Conservation (phyloP, 2,888 invertebrate species). For the Epinotia brunnichana region DNA sequence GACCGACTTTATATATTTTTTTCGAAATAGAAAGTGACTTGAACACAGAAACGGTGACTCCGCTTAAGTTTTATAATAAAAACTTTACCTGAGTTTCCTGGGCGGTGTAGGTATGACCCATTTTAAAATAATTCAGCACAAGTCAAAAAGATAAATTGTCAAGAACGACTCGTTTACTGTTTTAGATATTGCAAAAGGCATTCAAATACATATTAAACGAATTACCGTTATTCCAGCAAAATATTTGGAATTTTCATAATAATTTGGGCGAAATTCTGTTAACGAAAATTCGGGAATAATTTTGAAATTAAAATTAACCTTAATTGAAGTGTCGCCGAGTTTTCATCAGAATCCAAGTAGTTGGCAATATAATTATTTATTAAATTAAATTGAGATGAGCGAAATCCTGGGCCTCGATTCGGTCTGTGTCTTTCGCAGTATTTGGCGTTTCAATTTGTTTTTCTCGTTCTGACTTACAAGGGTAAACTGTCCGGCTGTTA, state of each 20-base stretch:
- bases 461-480: too few relatives aligned
- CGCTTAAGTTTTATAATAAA: too few relatives aligned
- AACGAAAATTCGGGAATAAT: constrained; percentile 19
- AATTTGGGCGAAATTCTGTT: constrained; percentile 11
- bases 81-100: too few relatives aligned
- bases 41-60: too few relatives aligned
- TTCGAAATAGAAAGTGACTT: too few relatives aligned
- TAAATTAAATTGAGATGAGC: not conserved
- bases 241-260: constrained; percentile 9
- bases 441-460: not conserved
- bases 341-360: constrained; percentile 3
- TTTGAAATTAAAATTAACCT: constrained; percentile 19
- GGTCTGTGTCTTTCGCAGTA: not conserved
- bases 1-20: too few relatives aligned
- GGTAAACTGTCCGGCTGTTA: too few relatives aligned
- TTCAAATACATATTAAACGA: not conserved
- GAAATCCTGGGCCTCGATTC: not conserved
- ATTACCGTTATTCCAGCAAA: not conserved
- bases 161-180: not conserved
- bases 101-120: too few relatives aligned
- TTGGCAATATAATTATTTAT: constrained; percentile 14
- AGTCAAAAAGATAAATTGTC: not conserved
- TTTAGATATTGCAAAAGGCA: not conserved
- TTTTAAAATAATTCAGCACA: too few relatives aligned
- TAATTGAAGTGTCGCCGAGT: constrained; percentile 16